These are phyloP conservation scores for Halcyon chelicuti DNA, from an alignment of 2,797 vertebrate genomes.

Conservation along the genomic window DNA sequence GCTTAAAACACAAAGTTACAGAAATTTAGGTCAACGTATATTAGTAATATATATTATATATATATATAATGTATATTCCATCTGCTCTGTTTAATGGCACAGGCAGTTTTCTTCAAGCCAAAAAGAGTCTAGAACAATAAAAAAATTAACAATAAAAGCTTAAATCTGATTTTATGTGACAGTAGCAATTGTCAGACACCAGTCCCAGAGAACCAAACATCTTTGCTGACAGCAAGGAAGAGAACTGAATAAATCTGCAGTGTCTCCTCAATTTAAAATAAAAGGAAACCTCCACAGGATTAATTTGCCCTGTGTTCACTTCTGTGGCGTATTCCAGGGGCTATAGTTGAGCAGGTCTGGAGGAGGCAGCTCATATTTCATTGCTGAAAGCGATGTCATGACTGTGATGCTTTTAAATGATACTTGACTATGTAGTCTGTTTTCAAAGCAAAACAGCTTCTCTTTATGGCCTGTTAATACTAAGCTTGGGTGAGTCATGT, in stretches of 20 bases:
- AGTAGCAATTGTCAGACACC: not conserved
- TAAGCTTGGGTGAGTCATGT: not conserved
- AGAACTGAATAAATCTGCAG: not conserved
- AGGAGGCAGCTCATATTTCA: fast-evolving
- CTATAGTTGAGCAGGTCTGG: not conserved
- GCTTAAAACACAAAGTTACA: not conserved
- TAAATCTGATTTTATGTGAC: not conserved
- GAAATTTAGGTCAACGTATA: not conserved
- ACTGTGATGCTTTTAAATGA: not conserved
- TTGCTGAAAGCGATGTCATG: not conserved
- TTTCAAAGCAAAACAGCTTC: not conserved
- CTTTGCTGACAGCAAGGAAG: not conserved
- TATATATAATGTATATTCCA: not conserved
- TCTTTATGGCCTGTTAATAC: not conserved
- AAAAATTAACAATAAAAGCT: not conserved
- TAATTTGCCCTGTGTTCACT: not conserved
- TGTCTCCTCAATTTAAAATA: not conserved
- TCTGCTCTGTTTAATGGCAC: not conserved
- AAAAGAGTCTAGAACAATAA: not conserved
- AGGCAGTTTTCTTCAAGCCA: not conserved
- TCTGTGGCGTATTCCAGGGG: not conserved
- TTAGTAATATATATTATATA: not conserved
- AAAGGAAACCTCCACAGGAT: not conserved
- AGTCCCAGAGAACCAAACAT: not conserved
- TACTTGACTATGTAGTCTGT: not conserved